A percentile compares a stretch with the other conserved stretches of the same genome.
phyloP scores from a whole-genome alignment of 2,888 invertebrate species.

The Perizoma flavofasciatum region DNA sequence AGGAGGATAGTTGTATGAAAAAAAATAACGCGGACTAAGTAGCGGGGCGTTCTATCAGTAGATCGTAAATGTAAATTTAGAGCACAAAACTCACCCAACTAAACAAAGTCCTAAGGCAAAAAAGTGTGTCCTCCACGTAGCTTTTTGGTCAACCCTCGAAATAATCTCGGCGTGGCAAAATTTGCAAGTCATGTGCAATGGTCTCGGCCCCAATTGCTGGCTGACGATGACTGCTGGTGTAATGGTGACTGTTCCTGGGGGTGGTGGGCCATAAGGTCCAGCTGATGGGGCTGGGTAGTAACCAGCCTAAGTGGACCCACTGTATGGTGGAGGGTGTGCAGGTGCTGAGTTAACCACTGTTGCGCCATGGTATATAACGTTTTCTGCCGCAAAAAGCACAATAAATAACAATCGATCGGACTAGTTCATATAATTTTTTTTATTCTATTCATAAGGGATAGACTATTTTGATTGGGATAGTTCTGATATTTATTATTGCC shows the following conservation, averaged over 20 bases:
- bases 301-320: slow-evolving; percentile 1
- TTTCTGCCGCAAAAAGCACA: slow-evolving; percentile 10
- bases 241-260: no score
- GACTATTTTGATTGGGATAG: no score
- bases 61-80: no score
- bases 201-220: slow-evolving; percentile 1
- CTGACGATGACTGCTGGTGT: slow-evolving; percentile 1
- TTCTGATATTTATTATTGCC: no score
- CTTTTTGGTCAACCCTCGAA: not conserved
- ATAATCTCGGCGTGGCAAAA: slow-evolving; percentile 5
- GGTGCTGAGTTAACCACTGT: slow-evolving; percentile 3
- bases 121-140: not conserved
- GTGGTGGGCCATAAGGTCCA: not conserved
- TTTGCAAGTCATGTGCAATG: slow-evolving; percentile 4
- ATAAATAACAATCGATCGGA: not conserved
- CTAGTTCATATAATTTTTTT: no score
- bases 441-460: no score
- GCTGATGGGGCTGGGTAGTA: not conserved
- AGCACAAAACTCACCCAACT: not conserved
- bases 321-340: no score
- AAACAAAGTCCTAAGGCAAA: not conserved
- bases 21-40: no score
- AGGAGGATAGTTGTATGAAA: no score
- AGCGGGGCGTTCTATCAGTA: no score
- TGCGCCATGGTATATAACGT: slow-evolving; percentile 12